phyloP scores from a whole-genome alignment of 2,888 invertebrate species.

The Sphecodes monilicornis region DNA sequence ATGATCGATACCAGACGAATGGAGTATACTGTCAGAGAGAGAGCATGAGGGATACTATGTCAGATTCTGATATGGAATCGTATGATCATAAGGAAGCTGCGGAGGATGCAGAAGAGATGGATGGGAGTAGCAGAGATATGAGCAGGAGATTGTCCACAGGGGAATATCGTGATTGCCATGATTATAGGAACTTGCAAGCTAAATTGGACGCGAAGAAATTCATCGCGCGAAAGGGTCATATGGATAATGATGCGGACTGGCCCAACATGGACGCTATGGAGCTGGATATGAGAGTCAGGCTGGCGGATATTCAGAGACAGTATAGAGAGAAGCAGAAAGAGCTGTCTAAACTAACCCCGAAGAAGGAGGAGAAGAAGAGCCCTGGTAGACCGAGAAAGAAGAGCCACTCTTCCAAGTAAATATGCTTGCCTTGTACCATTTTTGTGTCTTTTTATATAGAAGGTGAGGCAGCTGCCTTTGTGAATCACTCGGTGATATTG shows the following conservation, averaged over 20 bases:
- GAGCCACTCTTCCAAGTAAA: conserved; percentile 77
- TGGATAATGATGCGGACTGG: conserved; percentile 78
- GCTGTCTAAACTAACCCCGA: conserved; percentile 89
- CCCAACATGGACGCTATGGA: conserved; percentile 90
- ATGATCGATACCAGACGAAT: conserved; percentile 44
- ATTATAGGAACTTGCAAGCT: conserved; percentile 70
- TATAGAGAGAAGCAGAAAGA: conserved; percentile 94
- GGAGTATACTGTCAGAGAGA: conserved; percentile 48
- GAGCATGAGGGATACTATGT: conserved; percentile 51
- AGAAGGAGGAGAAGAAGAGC: conserved; percentile 86
- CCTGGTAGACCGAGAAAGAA: conserved; percentile 85
- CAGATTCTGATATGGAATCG: conserved; percentile 69
- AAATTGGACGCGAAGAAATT: conserved; percentile 79
- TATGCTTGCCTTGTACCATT: background rate
- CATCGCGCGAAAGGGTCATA: conserved; percentile 77
- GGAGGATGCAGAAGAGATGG: background rate
- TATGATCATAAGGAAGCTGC: conserved; percentile 17
- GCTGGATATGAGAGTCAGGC: conserved; percentile 91
- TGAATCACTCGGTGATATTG: too few relatives aligned
- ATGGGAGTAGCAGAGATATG: background rate
- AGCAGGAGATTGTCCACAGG: conserved; percentile 48
- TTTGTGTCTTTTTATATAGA: too few relatives aligned
- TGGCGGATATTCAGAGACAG: conserved; percentile 93
- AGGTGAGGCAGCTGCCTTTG: too few relatives aligned
- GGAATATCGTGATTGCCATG: conserved; percentile 68